These are phyloP conservation scores for Potorous gilbertii DNA, from an alignment of 2,797 vertebrate species.

Conservation along the genomic window DNA sequence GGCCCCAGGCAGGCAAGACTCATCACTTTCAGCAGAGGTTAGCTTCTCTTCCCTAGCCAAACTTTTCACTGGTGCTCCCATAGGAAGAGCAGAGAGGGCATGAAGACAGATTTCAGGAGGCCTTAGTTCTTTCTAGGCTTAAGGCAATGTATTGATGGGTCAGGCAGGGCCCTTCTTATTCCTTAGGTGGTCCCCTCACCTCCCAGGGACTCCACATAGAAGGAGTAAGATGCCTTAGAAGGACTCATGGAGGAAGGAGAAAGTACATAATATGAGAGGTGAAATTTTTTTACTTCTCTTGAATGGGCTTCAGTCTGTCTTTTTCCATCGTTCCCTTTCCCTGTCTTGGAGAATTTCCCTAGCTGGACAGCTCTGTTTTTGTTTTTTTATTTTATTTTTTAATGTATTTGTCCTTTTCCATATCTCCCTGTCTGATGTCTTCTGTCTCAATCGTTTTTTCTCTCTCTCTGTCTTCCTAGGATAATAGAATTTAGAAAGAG, in stretches of 20 bases:
- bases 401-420: background rate
- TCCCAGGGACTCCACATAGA: background rate
- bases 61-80: background rate
- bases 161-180: background rate
- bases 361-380: background rate
- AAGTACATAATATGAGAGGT: background rate
- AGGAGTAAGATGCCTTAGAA: background rate
- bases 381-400: background rate
- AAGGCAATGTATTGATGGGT: background rate
- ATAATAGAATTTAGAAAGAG: background rate
- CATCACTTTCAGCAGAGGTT: background rate
- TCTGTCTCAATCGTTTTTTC: background rate
- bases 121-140: background rate
- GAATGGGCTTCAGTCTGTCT: background rate
- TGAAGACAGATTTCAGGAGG: background rate
- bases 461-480: background rate
- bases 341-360: background rate
- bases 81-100: background rate
- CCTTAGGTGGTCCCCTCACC: background rate
- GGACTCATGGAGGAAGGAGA: background rate
- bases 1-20: background rate
- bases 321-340: background rate
- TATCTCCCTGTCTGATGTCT: background rate
- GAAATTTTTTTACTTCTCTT: background rate
- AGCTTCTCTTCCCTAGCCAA: background rate